These are phyloP conservation scores for Myiothlypis coronata DNA, from an alignment of 2,797 vertebrate genomes.

Conservation along the genomic window DNA sequence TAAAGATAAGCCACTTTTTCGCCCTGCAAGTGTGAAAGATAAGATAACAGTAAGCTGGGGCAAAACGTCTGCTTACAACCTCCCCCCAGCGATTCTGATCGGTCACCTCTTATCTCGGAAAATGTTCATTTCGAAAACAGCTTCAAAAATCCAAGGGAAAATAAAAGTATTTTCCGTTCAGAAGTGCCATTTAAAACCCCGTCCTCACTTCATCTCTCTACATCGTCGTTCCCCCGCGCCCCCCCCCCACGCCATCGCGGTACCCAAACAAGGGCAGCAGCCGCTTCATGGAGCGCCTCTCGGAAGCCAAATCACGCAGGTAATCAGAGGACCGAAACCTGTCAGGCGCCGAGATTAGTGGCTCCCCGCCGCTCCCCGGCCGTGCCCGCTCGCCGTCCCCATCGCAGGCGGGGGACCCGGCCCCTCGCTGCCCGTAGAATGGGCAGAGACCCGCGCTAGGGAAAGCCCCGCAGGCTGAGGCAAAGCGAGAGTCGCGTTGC, in stretches of 20 bases:
- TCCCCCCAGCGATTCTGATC: constrained; percentile 73
- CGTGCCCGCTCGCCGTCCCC: background rate
- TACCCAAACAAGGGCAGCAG: constrained; percentile 27
- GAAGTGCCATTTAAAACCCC: constrained; percentile 64
- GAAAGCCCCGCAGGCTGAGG: background rate
- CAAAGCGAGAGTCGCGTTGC: background rate
- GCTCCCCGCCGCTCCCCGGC: background rate
- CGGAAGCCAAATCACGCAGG: constrained; percentile 51
- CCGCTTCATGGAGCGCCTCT: background rate
- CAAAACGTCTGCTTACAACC: constrained; percentile 70
- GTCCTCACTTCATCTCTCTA: background rate
- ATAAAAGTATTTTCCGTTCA: constrained; percentile 62
- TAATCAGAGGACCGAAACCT: constrained; percentile 53
- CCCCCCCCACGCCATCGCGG: background rate
- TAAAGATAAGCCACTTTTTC: constrained; percentile 77
- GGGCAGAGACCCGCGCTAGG: background rate
- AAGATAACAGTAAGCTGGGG: constrained; percentile 77
- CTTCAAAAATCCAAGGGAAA: constrained; percentile 43
- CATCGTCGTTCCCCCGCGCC: background rate
- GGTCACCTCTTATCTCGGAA: constrained; percentile 74
- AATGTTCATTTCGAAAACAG: constrained; percentile 73
- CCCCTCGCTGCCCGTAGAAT: background rate
- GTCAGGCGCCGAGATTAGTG: constrained; percentile 25
- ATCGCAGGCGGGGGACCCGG: background rate
- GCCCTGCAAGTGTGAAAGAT: constrained; percentile 78